Percentiles rank a stretch among this genome's conserved stretches.
Conservation (phyloP, 2,113 vertebrate genomes). For the Oriolus oriolus region DNA sequence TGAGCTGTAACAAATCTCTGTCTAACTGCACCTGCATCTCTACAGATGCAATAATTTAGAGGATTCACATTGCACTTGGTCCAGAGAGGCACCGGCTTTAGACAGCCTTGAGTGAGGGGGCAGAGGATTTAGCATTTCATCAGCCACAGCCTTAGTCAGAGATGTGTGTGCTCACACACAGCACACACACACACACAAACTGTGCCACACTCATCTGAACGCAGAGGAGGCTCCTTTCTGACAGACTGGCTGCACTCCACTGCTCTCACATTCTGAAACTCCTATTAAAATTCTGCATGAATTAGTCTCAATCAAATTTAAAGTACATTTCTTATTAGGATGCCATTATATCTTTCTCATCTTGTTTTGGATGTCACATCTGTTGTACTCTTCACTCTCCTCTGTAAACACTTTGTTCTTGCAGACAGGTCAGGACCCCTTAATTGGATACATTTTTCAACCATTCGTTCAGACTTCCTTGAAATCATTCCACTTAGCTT, state of each 20-base stretch:
- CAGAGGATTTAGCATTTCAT: background rate
- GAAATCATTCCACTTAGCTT: background rate
- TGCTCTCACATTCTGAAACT: background rate
- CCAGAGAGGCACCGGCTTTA: background rate
- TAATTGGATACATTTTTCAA: background rate
- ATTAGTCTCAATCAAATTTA: background rate
- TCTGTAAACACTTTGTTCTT: background rate
- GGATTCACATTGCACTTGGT: background rate
- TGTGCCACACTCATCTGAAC: accelerated
- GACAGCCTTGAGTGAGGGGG: background rate
- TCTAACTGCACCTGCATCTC: background rate
- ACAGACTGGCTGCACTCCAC: background rate
- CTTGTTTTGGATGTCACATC: background rate
- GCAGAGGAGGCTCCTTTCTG: background rate
- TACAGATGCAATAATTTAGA: background rate
- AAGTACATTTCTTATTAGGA: background rate
- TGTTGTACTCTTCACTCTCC: background rate
- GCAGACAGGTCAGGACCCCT: background rate
- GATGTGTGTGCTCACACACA: background rate
- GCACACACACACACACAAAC: background rate
- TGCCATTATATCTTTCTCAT: background rate
- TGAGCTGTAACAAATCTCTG: background rate
- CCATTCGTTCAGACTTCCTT: background rate
- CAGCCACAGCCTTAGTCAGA: background rate
- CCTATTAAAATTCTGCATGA: background rate